A percentile compares a stretch with the other conserved stretches of the same genome.
These are phyloP conservation scores for Buphagus erythrorhynchus DNA, from an alignment of 2,797 vertebrate genomes.

Conservation along the genomic window DNA sequence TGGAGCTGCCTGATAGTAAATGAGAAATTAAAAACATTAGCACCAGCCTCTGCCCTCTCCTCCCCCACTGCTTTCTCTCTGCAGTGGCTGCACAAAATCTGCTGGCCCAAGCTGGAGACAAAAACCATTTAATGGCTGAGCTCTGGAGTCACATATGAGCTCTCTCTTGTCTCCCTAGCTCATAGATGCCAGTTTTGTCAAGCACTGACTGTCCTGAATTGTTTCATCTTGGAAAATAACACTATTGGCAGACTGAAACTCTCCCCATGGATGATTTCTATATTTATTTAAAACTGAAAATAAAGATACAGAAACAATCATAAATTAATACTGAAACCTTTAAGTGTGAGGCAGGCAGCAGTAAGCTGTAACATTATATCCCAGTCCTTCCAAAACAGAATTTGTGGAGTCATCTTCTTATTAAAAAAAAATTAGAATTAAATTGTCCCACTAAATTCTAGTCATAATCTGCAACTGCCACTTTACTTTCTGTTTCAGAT, in stretches of 20 bases:
- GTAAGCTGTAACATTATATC: background rate
- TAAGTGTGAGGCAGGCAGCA: background rate
- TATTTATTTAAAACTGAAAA: background rate
- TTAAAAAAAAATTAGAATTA: background rate
- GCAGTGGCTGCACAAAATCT: background rate
- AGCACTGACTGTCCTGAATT: background rate
- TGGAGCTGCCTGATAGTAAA: slow-evolving; percentile 56
- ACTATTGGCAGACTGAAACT: background rate
- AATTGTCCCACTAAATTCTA: background rate
- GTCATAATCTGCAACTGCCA: background rate
- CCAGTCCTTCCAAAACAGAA: background rate
- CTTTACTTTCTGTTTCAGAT: background rate
- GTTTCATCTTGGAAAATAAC: background rate
- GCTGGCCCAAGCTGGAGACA: background rate
- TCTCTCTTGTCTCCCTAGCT: background rate
- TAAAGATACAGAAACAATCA: background rate
- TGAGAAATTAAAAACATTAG: slow-evolving; percentile 56
- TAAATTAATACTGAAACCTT: background rate
- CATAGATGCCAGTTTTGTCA: background rate
- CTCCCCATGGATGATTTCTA: background rate
- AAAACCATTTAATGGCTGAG: slow-evolving; percentile 2
- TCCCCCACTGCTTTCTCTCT: background rate
- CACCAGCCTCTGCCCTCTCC: slow-evolving; percentile 12
- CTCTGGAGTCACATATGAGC: background rate
- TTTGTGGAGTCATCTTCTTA: background rate